These are phyloP conservation scores for Agelastica alni DNA, from an alignment of 2,888 invertebrate species.

Conservation along the genomic window DNA sequence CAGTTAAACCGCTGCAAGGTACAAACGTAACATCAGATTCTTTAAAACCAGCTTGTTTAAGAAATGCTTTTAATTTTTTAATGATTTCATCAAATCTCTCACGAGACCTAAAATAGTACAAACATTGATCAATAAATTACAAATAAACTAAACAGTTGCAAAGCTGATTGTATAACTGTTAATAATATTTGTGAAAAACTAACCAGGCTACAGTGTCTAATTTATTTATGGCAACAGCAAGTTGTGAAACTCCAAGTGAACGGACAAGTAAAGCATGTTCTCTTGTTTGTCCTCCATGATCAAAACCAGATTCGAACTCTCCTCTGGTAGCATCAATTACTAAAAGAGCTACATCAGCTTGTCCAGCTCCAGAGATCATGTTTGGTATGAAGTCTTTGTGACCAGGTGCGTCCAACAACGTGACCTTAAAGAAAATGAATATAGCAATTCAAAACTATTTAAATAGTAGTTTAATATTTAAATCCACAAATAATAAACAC, in stretches of 20 bases:
- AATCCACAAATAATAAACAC: too few species aligned
- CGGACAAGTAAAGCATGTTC: constrained; percentile 96
- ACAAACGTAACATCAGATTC: constrained; percentile 86
- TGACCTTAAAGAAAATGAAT: constrained; percentile 61
- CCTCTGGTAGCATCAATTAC: constrained; percentile 96
- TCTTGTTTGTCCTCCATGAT: constrained; percentile 95
- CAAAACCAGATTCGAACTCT: constrained; percentile 99
- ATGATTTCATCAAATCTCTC: constrained; percentile 89
- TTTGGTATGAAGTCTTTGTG: constrained; percentile 99
- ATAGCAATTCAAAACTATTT: too few species aligned
- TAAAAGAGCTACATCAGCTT: constrained; percentile 95
- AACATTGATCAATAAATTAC: too few species aligned
- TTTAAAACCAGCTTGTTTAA: constrained; percentile 91
- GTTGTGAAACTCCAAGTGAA: constrained; percentile 85
- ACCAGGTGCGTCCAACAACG: constrained; percentile 95
- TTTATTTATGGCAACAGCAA: constrained; percentile 96
- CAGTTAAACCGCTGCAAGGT: constrained; percentile 95
- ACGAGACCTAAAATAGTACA: too few species aligned
- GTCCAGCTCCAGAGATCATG: constrained; percentile 98
- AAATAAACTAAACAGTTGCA: too few species aligned
- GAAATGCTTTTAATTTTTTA: constrained; percentile 76
- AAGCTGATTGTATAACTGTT: too few species aligned
- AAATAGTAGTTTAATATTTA: too few species aligned
- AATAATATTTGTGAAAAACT: too few species aligned
- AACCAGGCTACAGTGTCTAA: constrained; percentile 96